phyloP scores from a whole-genome alignment of 2,113 vertebrate genomes.

The Thalassoma bifasciatum region DNA sequence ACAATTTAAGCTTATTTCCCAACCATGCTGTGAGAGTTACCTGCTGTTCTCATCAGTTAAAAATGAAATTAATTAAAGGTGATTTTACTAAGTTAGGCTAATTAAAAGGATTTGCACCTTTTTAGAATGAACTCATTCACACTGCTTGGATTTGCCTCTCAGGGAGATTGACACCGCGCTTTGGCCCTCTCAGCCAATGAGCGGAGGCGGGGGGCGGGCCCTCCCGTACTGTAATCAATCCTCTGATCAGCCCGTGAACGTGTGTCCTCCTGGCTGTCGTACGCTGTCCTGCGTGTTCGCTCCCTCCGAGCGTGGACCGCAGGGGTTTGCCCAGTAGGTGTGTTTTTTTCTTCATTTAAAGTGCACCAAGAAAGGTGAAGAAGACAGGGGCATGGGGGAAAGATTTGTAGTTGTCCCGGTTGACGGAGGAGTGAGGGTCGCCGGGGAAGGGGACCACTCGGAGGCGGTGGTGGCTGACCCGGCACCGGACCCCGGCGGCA shows the following conservation, averaged over 20 bases:
- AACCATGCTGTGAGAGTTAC: no score
- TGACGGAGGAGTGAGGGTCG: slow-evolving; percentile 30
- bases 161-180: slow-evolving; percentile 53
- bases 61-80: accelerated
- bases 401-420: slow-evolving; percentile 84
- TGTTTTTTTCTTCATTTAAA: slow-evolving; percentile 7
- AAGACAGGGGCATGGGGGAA: slow-evolving; percentile 71
- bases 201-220: slow-evolving; percentile 27
- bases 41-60: not conserved
- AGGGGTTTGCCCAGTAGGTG: no score
- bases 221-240: slow-evolving; percentile 65
- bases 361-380: not conserved
- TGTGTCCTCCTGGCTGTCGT: not conserved
- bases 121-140: not conserved
- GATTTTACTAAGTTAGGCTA: not conserved
- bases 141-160: slow-evolving; percentile 28
- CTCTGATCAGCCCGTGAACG: slow-evolving; percentile 48
- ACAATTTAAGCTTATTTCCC: no score
- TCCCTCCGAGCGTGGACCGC: slow-evolving; percentile 15
- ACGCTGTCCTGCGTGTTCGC: slow-evolving; percentile 9
- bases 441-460: slow-evolving; percentile 20
- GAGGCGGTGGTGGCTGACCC: slow-evolving; percentile 43
- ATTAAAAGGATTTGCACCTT: not conserved
- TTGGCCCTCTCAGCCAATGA: slow-evolving; percentile 61
- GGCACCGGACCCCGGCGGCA: slow-evolving; percentile 36